phyloP scores from a whole-genome alignment of 2,888 invertebrate species.

The Cataglyphis albicans region DNA sequence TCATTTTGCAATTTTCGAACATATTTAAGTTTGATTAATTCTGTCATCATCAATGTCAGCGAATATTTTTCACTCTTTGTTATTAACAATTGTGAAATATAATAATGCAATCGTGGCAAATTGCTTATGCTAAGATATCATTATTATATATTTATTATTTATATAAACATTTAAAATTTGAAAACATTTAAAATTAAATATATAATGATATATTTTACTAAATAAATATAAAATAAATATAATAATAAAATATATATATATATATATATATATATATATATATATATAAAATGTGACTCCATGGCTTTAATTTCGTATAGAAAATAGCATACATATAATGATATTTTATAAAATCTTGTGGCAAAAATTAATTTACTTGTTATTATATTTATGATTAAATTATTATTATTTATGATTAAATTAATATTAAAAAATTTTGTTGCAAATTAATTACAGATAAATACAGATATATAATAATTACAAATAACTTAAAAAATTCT shows the following conservation, averaged over 20 bases:
- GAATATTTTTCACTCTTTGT: constrained; percentile 5
- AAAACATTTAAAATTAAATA: background rate
- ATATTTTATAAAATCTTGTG: background rate
- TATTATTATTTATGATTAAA: background rate
- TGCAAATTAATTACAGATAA: background rate
- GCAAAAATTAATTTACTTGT: background rate
- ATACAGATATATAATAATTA: background rate
- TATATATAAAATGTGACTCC: background rate
- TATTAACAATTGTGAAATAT: background rate
- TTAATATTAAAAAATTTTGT: background rate
- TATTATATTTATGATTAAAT: background rate
- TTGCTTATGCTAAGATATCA: background rate
- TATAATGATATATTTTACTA: background rate
- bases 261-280: too few species aligned
- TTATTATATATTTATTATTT: background rate
- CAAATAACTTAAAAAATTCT: background rate
- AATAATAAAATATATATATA: background rate
- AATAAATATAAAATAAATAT: background rate
- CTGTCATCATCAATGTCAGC: background rate
- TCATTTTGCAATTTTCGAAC: constrained; percentile 11
- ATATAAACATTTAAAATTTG: background rate
- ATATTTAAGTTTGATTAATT: background rate
- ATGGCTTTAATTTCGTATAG: background rate
- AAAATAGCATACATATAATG: background rate
- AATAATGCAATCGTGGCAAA: background rate